Conservation (phyloP, 2,888 invertebrate species). For the Caenorhabditis doughertyi region DNA sequence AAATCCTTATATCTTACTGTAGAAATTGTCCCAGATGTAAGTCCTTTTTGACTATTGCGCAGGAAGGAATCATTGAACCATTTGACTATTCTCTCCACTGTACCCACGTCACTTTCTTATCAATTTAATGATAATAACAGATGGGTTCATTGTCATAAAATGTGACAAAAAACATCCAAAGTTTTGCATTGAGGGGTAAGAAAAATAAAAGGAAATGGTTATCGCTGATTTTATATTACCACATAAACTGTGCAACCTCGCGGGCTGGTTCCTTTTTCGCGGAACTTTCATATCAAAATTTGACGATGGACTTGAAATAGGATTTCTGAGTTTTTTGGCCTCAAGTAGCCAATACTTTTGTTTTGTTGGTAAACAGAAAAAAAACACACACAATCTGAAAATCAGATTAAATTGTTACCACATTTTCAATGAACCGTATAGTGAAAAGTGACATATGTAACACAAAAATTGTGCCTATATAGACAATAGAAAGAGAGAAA, state of each 20-base stretch:
- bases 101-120: conserved; percentile 24
- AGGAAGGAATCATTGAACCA: conserved; percentile 43
- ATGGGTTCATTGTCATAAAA: conserved; percentile 20
- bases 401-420: conserved; percentile 1
- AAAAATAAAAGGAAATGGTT: background rate
- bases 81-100: background rate
- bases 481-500: background rate
- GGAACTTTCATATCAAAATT: no score
- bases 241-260: no score
- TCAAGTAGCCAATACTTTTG: no score
- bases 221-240: background rate
- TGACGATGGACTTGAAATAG: no score
- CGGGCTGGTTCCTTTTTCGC: no score
- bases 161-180: conserved; percentile 2
- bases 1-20: conserved; percentile 5
- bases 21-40: conserved; percentile 24
- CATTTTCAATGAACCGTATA: conserved; percentile 1
- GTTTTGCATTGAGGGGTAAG: no score
- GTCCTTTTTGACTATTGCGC: background rate
- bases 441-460: conserved; percentile 13
- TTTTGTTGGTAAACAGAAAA: background rate
- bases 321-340: no score
- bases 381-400: background rate
- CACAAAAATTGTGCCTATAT: background rate
- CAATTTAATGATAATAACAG: background rate